These are phyloP conservation scores for Cololabis saira DNA, from an alignment of 2,113 vertebrate genomes.

Conservation along the genomic window DNA sequence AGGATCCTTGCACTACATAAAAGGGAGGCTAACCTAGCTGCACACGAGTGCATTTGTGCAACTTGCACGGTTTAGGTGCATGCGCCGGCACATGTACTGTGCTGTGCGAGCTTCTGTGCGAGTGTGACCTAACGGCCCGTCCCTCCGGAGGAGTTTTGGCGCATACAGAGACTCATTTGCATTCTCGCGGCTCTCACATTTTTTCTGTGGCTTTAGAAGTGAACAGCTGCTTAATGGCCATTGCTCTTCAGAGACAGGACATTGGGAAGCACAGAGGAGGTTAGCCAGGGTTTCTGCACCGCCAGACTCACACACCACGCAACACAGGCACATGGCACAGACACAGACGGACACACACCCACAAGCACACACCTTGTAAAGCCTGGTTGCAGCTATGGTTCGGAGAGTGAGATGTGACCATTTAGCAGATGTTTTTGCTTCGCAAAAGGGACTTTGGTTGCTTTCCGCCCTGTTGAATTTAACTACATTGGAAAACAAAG, in stretches of 20 bases:
- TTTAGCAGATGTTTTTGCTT: constrained; percentile 76
- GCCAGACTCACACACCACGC: constrained; percentile 25
- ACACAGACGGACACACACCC: background rate
- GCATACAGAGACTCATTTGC: constrained; percentile 75
- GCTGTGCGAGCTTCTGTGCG: constrained; percentile 35
- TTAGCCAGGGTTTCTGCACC: constrained; percentile 64
- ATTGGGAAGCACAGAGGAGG: constrained; percentile 72
- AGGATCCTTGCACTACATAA: constrained; percentile 69
- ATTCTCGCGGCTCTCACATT: constrained; percentile 69
- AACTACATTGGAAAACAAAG: constrained; percentile 72
- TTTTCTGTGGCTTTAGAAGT: constrained; percentile 67
- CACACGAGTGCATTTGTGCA: constrained; percentile 34
- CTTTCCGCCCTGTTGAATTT: constrained; percentile 69
- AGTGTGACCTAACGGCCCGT: constrained; percentile 67
- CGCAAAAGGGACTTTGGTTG: constrained; percentile 66
- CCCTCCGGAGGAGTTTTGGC: constrained; percentile 71
- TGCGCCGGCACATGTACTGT: constrained; percentile 30
- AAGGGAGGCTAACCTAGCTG: constrained; percentile 52
- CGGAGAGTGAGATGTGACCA: constrained; percentile 65
- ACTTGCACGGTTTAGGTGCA: constrained; percentile 17
- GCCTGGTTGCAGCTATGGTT: constrained; percentile 48
- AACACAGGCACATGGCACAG: constrained; percentile 13
- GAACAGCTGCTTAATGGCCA: constrained; percentile 82
- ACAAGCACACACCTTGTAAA: constrained; percentile 65
- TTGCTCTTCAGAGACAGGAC: constrained; percentile 80